Evolutionary conservation across 1,140 invertebrate species (phyloP), one percentile per base, ranked within the genome.

Genomic region (Apocrypta bakeri): DNA sequence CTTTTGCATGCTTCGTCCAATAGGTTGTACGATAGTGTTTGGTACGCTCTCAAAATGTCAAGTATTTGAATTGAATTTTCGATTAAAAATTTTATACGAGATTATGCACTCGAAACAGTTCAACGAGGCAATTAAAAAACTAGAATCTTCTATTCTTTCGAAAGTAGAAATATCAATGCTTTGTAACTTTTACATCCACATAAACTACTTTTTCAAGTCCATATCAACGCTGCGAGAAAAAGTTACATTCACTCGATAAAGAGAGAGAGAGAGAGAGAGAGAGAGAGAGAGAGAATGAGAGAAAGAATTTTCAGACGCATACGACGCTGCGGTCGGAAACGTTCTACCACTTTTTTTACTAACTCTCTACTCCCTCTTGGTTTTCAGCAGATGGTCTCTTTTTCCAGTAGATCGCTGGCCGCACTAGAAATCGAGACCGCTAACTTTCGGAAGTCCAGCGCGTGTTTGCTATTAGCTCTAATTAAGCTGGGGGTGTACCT

Each of bases 391-490:
- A n/a, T 25, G 29, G 29, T 27, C 29, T 27, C 66, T 24, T 64
- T 64, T 64, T 64, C 61, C 6, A 8, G 24, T n/a, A 14, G 27
- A 66, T 66, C 17, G 21, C 48, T n/a, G 4, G 3, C 27, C 9
- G 7, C 3, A 25, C 33, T 74, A 25, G 40, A 73, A 72, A 73
- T 64, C 29, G 48, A 73, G 37, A 64, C n/a, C 31, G 11, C 24
- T 7, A 66, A 81, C 24, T 66, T 81, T 74, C 14, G n/a, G 33
- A 61, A 81, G 72, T 74, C 24, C 56, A 21, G 48, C 37, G 27
- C 24, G 8, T 12, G 33, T 64, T 74, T 29, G 14, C 56, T 48
- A 74, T 81, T 42, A 74, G 24, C 33, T 74, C 27, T 42, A 74
- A 74, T 81, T 33, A 74, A 66, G 3, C 25, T 29, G 14, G n/a